Evolutionary conservation across 2,113 vertebrate species (phyloP), one percentile per base, ranked within the genome.

Genomic region (Tetrax tetrax): DNA sequence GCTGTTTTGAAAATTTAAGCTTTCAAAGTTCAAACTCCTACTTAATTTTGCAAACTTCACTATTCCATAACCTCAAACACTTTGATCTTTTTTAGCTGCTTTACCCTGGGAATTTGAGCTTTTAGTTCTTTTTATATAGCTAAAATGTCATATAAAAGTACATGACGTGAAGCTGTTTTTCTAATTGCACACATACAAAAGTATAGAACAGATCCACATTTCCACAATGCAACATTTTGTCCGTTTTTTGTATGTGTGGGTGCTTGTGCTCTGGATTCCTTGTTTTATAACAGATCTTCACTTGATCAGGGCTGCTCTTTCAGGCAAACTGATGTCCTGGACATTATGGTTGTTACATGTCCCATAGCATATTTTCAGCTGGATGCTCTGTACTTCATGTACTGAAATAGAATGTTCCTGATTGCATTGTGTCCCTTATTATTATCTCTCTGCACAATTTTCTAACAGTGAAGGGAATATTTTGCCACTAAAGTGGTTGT

Each of bases 51-150:
- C 54, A 93, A 93, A 95, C 65, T 29, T 90, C n/a, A 29, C 43
- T 85, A 25, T 61, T 89, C 31, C 51, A 54, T 92, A 95, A 82
- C 66, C 10, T 83, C 65, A 90, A 84, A 92, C 31, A 59, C 95
- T 97, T 96, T 96, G 90, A 97, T 96, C 90, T 93, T 85, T 96
- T 96, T 90, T 87, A 93, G 74, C 84, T 85, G 24, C 90, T 94
- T 96, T 88, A 48, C 20, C 37, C 9, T 54, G 61, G 23, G 59
- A 80, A 37, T 80, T 88, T 66, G 66, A 88, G 59, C 27, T 64
- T 63, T 53, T 53, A 12, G 12, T 59, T 82, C 38, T 51, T 85
- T 90, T 95, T 48, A 47, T 76, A 35, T 41, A 84, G 45, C 53
- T 66, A 63, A 94, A 94, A 89, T 86, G 20, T 70, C 59, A 54